Percentiles rank a stretch among this genome's conserved stretches.
Evolutionary conservation across 2,113 vertebrate species (phyloP).

Genomic region (Varanus komodoensis): DNA sequence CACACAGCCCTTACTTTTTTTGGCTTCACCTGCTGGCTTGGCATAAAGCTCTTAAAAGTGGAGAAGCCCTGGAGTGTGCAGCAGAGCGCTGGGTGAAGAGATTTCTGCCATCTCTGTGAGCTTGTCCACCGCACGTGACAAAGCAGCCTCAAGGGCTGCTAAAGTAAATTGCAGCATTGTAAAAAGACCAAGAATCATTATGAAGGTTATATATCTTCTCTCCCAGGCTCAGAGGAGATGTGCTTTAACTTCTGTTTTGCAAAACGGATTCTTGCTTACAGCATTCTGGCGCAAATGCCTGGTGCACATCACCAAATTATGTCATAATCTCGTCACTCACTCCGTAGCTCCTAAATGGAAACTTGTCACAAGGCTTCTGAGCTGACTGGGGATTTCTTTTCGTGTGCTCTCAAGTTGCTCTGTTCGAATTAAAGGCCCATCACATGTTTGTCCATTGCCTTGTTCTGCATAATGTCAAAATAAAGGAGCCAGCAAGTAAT

Average conservation of each 20-base stretch:
- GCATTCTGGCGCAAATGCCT: not conserved
- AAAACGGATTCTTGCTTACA: not conserved
- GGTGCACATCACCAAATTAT: not conserved
- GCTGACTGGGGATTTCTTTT: not conserved
- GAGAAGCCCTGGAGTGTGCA: too few relatives aligned
- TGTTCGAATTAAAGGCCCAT: slow-evolving; percentile 31
- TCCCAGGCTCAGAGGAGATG: not conserved
- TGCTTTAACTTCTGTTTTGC: not conserved
- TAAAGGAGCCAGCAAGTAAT: slow-evolving; percentile 15
- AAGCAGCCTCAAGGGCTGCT: not conserved
- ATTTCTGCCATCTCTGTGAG: too few relatives aligned
- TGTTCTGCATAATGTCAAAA: slow-evolving; percentile 43
- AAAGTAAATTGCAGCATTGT: too few relatives aligned
- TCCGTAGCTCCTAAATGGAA: not conserved
- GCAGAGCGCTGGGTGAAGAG: too few relatives aligned
- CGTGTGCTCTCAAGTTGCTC: not conserved
- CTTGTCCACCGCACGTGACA: not conserved
- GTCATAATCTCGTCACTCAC: not conserved
- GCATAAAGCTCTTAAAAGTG: too few relatives aligned
- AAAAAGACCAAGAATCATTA: not conserved
- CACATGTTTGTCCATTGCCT: not conserved
- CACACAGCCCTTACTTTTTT: too few relatives aligned
- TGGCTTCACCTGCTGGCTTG: too few relatives aligned
- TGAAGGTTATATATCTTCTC: not conserved
- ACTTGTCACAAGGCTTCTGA: not conserved